phyloP scores from a whole-genome alignment of 1,140 invertebrate species.

The Lerema accius region DNA sequence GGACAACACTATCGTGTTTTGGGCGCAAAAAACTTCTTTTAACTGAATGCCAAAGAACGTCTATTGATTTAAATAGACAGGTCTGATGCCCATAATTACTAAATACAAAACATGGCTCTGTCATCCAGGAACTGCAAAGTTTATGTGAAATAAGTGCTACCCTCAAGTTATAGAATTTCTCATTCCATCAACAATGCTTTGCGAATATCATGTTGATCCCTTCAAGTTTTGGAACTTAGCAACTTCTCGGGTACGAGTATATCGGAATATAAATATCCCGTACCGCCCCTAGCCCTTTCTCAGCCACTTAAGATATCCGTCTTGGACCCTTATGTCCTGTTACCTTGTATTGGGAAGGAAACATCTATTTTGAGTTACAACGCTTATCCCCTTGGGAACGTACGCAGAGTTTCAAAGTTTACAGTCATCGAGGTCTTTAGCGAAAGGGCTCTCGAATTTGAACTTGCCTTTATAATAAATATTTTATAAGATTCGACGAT shows the following conservation, averaged over 20 bases:
- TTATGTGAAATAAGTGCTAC: no score
- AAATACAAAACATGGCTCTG: no score
- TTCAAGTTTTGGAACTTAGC: slow-evolving; percentile 51
- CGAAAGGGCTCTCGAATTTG: slow-evolving; percentile 31
- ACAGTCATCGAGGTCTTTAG: slow-evolving; percentile 34
- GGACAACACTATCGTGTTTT: no score
- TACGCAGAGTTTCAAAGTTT: slow-evolving; percentile 33
- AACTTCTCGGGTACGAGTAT: slow-evolving; percentile 56
- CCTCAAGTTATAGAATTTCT: no score
- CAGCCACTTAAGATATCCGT: slow-evolving; percentile 58
- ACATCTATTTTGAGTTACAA: slow-evolving; percentile 58
- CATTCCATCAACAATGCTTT: slow-evolving; percentile 13
- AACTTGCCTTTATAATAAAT: slow-evolving; percentile 21
- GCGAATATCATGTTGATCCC: slow-evolving; percentile 36
- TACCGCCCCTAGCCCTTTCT: slow-evolving; percentile 52
- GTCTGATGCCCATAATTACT: no score
- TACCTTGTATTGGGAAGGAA: slow-evolving; percentile 46
- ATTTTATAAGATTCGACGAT: slow-evolving; percentile 4
- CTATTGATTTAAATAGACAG: no score
- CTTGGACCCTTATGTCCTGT: slow-evolving; percentile 52
- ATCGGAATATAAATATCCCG: slow-evolving; percentile 61
- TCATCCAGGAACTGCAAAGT: no score
- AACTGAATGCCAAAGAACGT: no score
- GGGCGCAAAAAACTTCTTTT: no score
- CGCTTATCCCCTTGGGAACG: slow-evolving; percentile 46